phyloP scores from a whole-genome alignment of 1,140 invertebrate species.

The Nixonia krombeini region DNA sequence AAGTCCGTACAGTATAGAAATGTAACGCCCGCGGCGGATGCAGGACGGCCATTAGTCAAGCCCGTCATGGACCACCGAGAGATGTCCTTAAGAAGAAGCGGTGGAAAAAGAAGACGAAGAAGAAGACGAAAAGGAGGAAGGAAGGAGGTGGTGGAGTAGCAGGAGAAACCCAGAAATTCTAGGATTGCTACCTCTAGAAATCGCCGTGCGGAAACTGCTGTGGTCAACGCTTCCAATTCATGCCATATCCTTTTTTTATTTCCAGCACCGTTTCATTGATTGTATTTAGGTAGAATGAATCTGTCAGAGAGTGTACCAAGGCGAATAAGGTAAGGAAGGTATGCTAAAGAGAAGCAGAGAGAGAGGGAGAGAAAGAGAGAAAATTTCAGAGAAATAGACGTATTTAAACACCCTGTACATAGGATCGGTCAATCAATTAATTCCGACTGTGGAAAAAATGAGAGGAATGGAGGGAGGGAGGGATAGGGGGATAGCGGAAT shows the following conservation, averaged over 20 bases:
- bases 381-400: too few species aligned
- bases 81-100: constrained; percentile 51
- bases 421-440: constrained; percentile 44
- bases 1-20: constrained; percentile 44
- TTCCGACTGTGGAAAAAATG: constrained; percentile 18
- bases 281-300: too few species aligned
- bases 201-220: background rate
- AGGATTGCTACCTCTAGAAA: constrained; percentile 17
- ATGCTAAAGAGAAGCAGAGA: too few species aligned
- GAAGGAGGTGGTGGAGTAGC: too few species aligned
- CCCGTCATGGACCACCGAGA: constrained; percentile 53
- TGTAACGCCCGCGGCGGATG: constrained; percentile 53
- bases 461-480: constrained; percentile 15
- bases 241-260: background rate
- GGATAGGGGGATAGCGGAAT: constrained; percentile 31
- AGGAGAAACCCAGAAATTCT: constrained; percentile 27
- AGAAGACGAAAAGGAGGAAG: too few species aligned
- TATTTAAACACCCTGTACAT: constrained; percentile 25
- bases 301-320: too few species aligned
- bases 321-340: too few species aligned
- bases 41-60: constrained; percentile 60
- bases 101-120: too few species aligned
- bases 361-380: too few species aligned
- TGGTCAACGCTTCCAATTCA: background rate
- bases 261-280: too few species aligned